Evolutionary conservation across 2,888 invertebrate genomes (phyloP).

Genomic region (Alloplasta piceator): DNA sequence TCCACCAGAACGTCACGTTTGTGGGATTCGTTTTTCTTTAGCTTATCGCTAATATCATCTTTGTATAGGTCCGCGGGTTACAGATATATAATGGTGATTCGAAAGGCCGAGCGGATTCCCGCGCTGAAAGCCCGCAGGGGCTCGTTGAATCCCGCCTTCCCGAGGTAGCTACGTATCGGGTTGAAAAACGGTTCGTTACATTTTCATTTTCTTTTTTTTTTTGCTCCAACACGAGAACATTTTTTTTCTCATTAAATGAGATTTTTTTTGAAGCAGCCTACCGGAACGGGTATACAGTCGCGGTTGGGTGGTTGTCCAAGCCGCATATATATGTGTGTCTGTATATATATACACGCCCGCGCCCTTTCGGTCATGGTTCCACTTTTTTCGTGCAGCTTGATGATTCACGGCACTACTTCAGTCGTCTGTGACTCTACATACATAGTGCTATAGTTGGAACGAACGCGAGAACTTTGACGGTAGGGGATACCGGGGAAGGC

Average conservation of each 20-base stretch:
- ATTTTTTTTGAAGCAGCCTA: slow-evolving; percentile 55
- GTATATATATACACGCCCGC: neutral
- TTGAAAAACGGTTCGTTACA: slow-evolving; percentile 45
- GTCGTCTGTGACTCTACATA: neutral
- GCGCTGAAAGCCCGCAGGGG: neutral
- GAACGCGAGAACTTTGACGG: slow-evolving; percentile 34
- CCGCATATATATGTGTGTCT: neutral
- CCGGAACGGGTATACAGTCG: slow-evolving; percentile 15
- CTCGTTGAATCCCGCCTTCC: slow-evolving; percentile 18
- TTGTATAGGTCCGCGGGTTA: neutral
- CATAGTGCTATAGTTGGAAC: slow-evolving; percentile 26
- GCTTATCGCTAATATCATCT: neutral
- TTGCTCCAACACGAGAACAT: neutral
- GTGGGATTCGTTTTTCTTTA: neutral
- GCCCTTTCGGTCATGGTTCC: slow-evolving; percentile 3
- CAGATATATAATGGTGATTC: slow-evolving; percentile 7
- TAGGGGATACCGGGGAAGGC: slow-evolving; percentile 40
- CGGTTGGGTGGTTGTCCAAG: slow-evolving; percentile 37
- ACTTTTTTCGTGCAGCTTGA: slow-evolving; percentile 13
- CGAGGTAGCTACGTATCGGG: slow-evolving; percentile 27
- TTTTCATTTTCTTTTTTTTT: neutral
- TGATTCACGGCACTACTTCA: slow-evolving; percentile 8
- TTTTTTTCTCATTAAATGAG: slow-evolving; percentile 58
- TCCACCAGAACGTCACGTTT: neutral
- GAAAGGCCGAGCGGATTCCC: slow-evolving; percentile 4